Percentiles rank a stretch among this genome's conserved stretches.
Conservation (phyloP, 1,140 invertebrate species). For the Drosophila ironensis region DNA sequence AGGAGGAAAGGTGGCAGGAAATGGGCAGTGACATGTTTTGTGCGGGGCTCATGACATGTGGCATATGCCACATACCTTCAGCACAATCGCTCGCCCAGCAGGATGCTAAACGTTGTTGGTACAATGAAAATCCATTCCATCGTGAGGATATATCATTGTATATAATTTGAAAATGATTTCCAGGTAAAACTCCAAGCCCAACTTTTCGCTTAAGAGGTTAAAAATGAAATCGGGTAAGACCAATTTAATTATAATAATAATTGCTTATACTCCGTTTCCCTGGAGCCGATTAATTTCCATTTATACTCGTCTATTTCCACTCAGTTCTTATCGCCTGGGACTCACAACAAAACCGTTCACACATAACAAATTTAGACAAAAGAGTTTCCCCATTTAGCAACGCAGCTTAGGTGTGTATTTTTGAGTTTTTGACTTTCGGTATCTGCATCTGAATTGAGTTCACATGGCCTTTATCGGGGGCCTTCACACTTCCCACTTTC, state of each 20-base stretch:
- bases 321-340: slow-evolving; percentile 35
- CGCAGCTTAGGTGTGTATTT: slow-evolving; percentile 51
- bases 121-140: neutral
- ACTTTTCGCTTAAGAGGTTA: neutral
- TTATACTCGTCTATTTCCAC: slow-evolving; percentile 3
- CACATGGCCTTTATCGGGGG: slow-evolving; percentile 45
- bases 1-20: slow-evolving; percentile 60
- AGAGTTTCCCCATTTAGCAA: slow-evolving; percentile 54
- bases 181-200: too few species aligned
- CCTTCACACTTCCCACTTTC: slow-evolving; percentile 39
- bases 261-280: neutral
- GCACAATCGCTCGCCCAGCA: slow-evolving; percentile 41
- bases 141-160: neutral
- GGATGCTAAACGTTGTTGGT: slow-evolving; percentile 50
- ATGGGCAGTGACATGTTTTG: slow-evolving; percentile 69
- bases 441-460: slow-evolving; percentile 20
- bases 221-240: neutral
- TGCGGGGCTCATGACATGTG: slow-evolving; percentile 52
- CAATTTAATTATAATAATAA: slow-evolving; percentile 24
- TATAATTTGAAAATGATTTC: too few species aligned
- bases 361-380: slow-evolving; percentile 68
- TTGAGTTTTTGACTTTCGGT: slow-evolving; percentile 21
- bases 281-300: slow-evolving; percentile 66
- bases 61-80: slow-evolving; percentile 30
- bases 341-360: slow-evolving; percentile 49